Evolutionary conservation across 2,113 vertebrate species (phyloP).

Genomic region (Corythaeola cristata): DNA sequence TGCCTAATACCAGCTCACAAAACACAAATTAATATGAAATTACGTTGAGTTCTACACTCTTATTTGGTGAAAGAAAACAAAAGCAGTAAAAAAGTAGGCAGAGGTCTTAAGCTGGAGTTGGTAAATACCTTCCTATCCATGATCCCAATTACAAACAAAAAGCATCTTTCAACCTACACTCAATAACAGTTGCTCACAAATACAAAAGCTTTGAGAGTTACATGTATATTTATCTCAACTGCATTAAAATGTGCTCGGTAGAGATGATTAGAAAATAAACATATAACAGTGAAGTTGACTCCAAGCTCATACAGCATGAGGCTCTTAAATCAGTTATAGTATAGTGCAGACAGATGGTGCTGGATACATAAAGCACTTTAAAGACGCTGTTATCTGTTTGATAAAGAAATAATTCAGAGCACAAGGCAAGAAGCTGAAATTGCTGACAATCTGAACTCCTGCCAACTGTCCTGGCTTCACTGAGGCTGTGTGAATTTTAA

Average conservation of each 20-base stretch:
- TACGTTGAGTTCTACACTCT: not conserved
- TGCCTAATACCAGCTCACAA: not conserved
- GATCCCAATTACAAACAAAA: not conserved
- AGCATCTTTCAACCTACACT: not conserved
- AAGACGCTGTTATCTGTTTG: slow-evolving; percentile 5
- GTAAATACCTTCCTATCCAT: not conserved
- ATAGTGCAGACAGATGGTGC: not conserved
- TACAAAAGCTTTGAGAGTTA: not conserved
- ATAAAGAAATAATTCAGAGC: slow-evolving; percentile 51
- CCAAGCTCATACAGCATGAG: not conserved
- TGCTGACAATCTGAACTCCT: slow-evolving; percentile 47
- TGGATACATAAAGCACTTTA: not conserved
- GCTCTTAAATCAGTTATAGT: not conserved
- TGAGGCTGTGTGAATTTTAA: slow-evolving; percentile 36
- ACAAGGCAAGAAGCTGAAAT: slow-evolving; percentile 50
- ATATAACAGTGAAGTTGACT: not conserved
- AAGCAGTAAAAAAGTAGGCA: not conserved
- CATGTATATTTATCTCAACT: not conserved
- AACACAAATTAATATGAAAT: not conserved
- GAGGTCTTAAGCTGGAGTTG: not conserved
- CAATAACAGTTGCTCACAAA: not conserved
- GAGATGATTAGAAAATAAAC: not conserved
- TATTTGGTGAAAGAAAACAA: not conserved
- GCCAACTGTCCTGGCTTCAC: slow-evolving; percentile 11
- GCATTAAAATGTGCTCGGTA: not conserved